Evolutionary conservation across 1,140 invertebrate genomes (phyloP), one percentile per base, ranked within the genome.

Genomic region (Drosophila trapezifrons): DNA sequence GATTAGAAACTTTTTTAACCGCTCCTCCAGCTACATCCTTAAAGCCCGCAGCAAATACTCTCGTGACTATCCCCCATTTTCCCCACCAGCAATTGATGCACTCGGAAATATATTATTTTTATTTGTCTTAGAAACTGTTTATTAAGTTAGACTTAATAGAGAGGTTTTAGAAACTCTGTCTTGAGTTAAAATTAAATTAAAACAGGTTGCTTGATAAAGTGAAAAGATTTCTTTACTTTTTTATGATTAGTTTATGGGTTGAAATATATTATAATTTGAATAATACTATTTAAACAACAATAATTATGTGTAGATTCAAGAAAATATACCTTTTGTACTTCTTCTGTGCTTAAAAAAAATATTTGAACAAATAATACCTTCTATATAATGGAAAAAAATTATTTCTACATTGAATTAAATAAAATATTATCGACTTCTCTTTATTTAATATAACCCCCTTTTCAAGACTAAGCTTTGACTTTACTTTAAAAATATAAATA

Each of bases 1-100:
- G 83, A 87, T 86, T 86, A 86, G 83, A 87, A 86, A 87, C 55
- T 86, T 86, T 56, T 80, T 70, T 65, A 70, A 77, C 75, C 56
- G 63, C 70, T 58, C 40, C 29, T 62, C 46, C 38, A 49, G 55
- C 46, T 59, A 57, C 63, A 75, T 75, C 59, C 72, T 56, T 69
- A 65, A 43, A 43, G 22, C 45, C 45, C 37, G 38, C 29, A 35
- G 60, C 22, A 52, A 35, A 37, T 64, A 22, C 51, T 37, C 49
- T 37, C 12, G 29, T 20, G 49, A 52, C 60, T 17, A 42, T n/a
- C n/a, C 20, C 25, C 25, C 42, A 25, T 40, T 25, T 54, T 25
- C 32, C 18, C 40, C 18, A 32, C 29, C 25, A 32, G 42, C 32
- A 38, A 35, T 46, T 51, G 38, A 8, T 76, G 56, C 51, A 76